Percentiles rank a stretch among this genome's conserved stretches.
These are phyloP conservation scores for Siderastrea radians DNA, from an alignment of 92 coral and sea anemone genomes.

Conservation along the genomic window DNA sequence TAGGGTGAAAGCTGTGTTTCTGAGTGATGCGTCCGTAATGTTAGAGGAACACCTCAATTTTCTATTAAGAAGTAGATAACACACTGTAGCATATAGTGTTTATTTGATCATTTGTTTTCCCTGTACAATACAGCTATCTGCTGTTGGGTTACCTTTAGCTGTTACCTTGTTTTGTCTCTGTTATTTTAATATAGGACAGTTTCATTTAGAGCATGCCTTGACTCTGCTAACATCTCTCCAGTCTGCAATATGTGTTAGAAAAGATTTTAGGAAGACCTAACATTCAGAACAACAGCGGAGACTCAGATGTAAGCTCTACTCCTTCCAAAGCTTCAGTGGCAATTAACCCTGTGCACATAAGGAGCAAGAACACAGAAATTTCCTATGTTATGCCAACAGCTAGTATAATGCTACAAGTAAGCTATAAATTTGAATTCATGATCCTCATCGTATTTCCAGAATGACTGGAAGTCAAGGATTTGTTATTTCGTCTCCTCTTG, in stretches of 20 bases:
- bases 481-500: no score
- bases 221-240: neutral
- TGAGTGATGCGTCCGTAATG: no score
- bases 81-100: no score
- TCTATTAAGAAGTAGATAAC: no score
- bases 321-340: conserved; percentile 47
- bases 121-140: neutral
- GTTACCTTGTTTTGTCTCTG: neutral
- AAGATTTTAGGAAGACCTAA: conserved; percentile 37
- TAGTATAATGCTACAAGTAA: conserved; percentile 30
- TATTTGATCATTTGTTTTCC: no score
- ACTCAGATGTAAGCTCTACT: conserved; percentile 42
- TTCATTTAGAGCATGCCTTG: neutral
- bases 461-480: no score
- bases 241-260: neutral
- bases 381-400: conserved; percentile 40
- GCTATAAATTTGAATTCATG: neutral
- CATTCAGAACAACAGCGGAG: conserved; percentile 1
- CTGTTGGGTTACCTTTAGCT: neutral
- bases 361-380: conserved; percentile 7
- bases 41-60: no score
- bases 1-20: no score
- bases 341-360: conserved; percentile 36
- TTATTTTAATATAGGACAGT: neutral
- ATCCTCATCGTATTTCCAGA: no score